A percentile compares a stretch with the other conserved stretches of the same genome.
Evolutionary conservation across 2,113 vertebrate species (phyloP).

Genomic region (Oreochromis aureus): DNA sequence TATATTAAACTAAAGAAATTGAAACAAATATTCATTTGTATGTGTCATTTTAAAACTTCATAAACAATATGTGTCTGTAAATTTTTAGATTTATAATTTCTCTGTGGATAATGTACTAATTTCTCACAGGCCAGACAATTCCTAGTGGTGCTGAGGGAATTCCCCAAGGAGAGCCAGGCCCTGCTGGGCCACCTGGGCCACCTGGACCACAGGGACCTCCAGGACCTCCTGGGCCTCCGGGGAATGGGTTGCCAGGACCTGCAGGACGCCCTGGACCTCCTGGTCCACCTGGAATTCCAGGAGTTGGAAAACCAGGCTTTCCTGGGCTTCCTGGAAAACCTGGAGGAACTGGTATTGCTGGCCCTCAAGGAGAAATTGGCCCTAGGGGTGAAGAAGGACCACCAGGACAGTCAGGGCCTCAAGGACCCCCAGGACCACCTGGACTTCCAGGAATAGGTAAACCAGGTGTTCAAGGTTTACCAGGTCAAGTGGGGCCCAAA

Average conservation of each 20-base stretch:
- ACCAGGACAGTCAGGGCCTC: conserved; percentile 81
- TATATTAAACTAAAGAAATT: background rate
- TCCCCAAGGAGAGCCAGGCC: conserved; percentile 76
- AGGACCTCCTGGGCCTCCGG: conserved; percentile 85
- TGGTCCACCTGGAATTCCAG: conserved; percentile 84
- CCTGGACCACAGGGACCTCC: conserved; percentile 72
- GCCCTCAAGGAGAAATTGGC: conserved; percentile 86
- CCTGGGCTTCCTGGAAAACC: conserved; percentile 89
- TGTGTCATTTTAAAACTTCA: background rate
- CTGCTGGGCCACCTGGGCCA: conserved; percentile 84
- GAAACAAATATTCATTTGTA: background rate
- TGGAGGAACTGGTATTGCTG: conserved; percentile 82
- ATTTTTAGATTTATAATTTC: background rate
- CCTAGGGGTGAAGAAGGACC: conserved; percentile 81
- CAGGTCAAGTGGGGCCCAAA: conserved; percentile 85
- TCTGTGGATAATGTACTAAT: background rate
- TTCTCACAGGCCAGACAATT: conserved; percentile 73
- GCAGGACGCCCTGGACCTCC: conserved; percentile 78
- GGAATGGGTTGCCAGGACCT: conserved; percentile 76
- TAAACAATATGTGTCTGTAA: background rate
- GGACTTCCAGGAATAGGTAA: conserved; percentile 91
- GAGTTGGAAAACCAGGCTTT: conserved; percentile 88
- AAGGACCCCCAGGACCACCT: conserved; percentile 83
- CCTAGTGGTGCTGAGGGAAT: conserved; percentile 85
- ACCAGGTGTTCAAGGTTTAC: conserved; percentile 82